Evolutionary conservation across 2,797 vertebrate species (phyloP).

Genomic region (Coracias cyanogaster): DNA sequence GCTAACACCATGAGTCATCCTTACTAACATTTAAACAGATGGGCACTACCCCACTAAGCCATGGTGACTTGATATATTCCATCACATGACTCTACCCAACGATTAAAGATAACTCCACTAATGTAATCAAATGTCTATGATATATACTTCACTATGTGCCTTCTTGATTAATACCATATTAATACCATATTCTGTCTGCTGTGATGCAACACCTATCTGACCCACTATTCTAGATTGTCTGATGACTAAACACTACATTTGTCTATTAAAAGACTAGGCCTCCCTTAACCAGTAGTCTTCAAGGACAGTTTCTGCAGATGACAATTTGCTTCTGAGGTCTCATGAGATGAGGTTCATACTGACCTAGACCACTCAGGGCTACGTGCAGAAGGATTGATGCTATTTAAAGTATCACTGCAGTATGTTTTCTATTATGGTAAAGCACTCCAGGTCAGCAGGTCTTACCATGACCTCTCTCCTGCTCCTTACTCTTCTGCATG

Average conservation of each 20-base stretch:
- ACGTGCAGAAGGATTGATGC: background rate
- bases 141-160: background rate
- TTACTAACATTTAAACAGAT: conserved; percentile 42
- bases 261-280: background rate
- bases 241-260: background rate
- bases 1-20: conserved; percentile 41
- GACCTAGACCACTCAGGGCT: background rate
- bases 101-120: conserved; percentile 33
- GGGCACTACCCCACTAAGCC: conserved; percentile 44
- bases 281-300: background rate
- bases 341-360: background rate
- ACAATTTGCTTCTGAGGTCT: background rate
- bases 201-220: background rate
- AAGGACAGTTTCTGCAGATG: background rate
- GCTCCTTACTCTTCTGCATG: background rate
- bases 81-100: conserved; percentile 2
- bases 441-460: background rate
- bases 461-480: background rate
- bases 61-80: conserved; percentile 32
- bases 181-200: background rate
- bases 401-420: background rate
- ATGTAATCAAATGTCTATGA: background rate
- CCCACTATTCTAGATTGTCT: background rate
- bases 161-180: conserved; percentile 22
- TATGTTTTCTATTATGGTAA: background rate